Percentiles rank a stretch among this genome's conserved stretches.
Conservation (phyloP, 2,888 invertebrate species). For the Leptinotarsa rubiginosa region DNA sequence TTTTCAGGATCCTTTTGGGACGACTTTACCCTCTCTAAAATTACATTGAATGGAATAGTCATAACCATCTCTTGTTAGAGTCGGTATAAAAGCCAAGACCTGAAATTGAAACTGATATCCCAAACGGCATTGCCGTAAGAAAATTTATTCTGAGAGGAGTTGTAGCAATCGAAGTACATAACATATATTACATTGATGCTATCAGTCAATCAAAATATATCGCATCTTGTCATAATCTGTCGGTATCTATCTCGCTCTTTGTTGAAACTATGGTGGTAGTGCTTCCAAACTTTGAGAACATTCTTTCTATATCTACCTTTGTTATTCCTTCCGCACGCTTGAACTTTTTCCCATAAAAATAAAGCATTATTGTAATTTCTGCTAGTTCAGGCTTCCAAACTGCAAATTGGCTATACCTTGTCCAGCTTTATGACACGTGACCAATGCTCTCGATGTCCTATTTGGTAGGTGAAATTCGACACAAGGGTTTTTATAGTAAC, state of each 20-base stretch:
- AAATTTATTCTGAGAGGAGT: background rate
- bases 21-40: background rate
- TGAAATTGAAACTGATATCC: background rate
- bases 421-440: conserved; percentile 51
- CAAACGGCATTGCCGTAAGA: background rate
- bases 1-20: conserved; percentile 17
- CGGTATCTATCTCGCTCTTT: background rate
- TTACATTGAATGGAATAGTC: conserved; percentile 9
- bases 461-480: conserved; percentile 24
- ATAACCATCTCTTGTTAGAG: conserved; percentile 19
- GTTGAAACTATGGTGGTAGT: too few species aligned
- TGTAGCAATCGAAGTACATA: background rate
- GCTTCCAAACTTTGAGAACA: background rate
- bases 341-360: conserved; percentile 26
- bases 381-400: conserved; percentile 43
- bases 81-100: background rate
- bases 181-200: too few species aligned
- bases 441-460: conserved; percentile 42
- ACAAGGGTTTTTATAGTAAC: conserved; percentile 26
- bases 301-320: background rate
- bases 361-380: conserved; percentile 32
- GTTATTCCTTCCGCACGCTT: background rate
- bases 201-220: too few species aligned
- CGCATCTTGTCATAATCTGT: background rate
- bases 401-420: conserved; percentile 47